Evolutionary conservation across 2,888 invertebrate species (phyloP).

Genomic region (Eupithecia pulchellata): DNA sequence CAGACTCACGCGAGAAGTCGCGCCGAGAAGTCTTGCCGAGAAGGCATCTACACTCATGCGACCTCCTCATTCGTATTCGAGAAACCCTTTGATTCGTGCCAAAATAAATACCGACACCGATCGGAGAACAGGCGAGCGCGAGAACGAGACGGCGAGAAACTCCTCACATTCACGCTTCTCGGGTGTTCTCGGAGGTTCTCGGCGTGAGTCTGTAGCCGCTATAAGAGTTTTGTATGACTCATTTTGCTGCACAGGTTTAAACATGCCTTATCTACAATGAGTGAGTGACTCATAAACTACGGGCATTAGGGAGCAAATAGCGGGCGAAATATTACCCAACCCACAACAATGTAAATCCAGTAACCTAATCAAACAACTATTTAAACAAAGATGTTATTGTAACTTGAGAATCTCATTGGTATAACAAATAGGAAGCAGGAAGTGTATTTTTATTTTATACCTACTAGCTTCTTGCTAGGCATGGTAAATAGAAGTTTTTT

Average conservation of each 20-base stretch:
- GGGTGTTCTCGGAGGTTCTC: too few relatives aligned
- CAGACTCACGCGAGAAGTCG: too few relatives aligned
- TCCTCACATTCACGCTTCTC: too few relatives aligned
- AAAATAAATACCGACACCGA: too few relatives aligned
- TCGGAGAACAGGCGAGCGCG: too few relatives aligned
- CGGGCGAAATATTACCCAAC: not conserved
- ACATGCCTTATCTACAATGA: not conserved
- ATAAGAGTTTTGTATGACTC: not conserved
- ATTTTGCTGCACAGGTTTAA: not conserved
- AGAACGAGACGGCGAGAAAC: too few relatives aligned
- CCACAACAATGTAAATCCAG: not conserved
- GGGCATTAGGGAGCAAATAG: not conserved
- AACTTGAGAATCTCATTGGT: not conserved
- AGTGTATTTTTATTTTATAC: not conserved
- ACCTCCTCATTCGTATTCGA: too few relatives aligned
- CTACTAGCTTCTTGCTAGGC: not conserved
- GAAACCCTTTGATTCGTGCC: too few relatives aligned
- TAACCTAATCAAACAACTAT: not conserved
- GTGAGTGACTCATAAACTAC: not conserved
- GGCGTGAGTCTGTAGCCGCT: too few relatives aligned
- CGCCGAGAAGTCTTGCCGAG: too few relatives aligned
- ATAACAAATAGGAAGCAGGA: not conserved
- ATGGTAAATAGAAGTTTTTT: not conserved
- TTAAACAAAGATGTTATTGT: not conserved
- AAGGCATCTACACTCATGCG: too few relatives aligned